phyloP scores from a whole-genome alignment of 2,797 vertebrate species.

The Labeo calbasu region DNA sequence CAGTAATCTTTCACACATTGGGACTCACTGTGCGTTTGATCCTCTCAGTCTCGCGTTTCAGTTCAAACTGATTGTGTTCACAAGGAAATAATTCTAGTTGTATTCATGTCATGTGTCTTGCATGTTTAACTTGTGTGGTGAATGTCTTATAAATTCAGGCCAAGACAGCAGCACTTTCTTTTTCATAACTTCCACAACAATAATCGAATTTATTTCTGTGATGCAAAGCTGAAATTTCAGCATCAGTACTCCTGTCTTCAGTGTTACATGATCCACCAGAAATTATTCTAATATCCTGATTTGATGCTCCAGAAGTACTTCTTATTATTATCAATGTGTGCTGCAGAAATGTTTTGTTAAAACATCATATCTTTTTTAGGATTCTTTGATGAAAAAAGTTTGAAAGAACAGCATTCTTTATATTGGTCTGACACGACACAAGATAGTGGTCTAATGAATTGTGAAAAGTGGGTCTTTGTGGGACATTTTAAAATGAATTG shows the following conservation, averaged over 20 bases:
- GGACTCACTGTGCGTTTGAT: background rate
- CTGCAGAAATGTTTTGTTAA: no score
- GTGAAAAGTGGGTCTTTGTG: no score
- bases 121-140: background rate
- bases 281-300: background rate
- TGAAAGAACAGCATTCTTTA: no score
- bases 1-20: slow-evolving; percentile 37
- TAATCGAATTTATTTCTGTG: background rate
- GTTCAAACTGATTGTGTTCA: background rate
- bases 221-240: background rate
- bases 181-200: background rate
- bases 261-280: background rate
- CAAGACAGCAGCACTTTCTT: background rate
- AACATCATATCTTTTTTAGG: no score
- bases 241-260: background rate
- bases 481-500: no score
- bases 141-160: background rate
- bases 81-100: background rate
- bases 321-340: background rate
- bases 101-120: background rate
- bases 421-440: no score
- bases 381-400: no score
- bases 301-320: background rate
- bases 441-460: no score
- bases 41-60: background rate